Evolutionary conservation across 2,797 vertebrate species (phyloP).

Genomic region (Muraenolepis orangiensis): DNA sequence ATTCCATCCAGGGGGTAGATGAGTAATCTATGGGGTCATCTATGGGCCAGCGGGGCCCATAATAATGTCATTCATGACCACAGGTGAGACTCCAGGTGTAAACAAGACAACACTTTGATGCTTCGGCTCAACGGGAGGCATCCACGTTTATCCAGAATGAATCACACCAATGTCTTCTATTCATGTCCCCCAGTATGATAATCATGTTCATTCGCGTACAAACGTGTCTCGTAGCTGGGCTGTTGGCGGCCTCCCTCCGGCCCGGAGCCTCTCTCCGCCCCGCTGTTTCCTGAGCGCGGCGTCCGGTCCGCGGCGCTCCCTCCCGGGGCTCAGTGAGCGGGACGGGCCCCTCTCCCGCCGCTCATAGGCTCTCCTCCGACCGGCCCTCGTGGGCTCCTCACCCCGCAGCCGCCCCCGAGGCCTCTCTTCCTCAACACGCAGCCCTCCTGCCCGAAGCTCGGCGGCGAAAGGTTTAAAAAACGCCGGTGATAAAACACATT

Average conservation of each 20-base stretch:
- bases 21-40: too few species aligned
- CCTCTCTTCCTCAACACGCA: background rate
- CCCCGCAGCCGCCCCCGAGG: background rate
- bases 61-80: background rate
- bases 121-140: background rate
- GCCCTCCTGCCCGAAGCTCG: background rate
- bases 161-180: background rate
- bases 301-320: constrained; percentile 86
- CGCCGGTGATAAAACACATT: constrained; percentile 28
- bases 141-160: background rate
- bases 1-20: constrained; percentile 8
- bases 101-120: background rate
- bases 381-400: constrained; percentile 44
- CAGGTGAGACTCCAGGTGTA: background rate
- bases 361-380: constrained; percentile 67
- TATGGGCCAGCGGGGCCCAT: background rate
- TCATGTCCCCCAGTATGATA: background rate
- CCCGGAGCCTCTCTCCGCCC: constrained; percentile 58
- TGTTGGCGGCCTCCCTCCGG: constrained; percentile 78
- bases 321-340: constrained; percentile 66
- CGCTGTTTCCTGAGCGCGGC: constrained; percentile 71
- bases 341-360: constrained; percentile 72
- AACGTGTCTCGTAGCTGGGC: constrained; percentile 50
- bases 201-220: background rate
- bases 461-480: background rate